Evolutionary conservation across 2,797 vertebrate genomes (phyloP).

Genomic region (Darevskia nairensis): DNA sequence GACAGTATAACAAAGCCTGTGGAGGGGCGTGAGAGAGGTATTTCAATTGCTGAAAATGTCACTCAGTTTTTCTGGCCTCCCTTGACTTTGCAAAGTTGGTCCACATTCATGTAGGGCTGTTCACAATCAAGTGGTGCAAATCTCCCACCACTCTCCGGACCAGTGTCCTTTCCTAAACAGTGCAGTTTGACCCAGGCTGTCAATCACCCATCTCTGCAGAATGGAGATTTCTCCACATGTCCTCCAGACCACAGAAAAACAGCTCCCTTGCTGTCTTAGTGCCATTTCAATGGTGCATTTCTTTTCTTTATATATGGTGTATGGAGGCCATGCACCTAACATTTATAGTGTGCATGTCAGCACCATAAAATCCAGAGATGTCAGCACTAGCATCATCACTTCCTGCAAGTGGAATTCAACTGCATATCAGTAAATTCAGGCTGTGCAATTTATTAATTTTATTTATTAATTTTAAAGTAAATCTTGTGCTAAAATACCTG

Average conservation of each 20-base stretch:
- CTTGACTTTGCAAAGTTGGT: neutral
- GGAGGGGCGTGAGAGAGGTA: neutral
- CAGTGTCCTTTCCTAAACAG: neutral
- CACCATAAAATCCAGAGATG: neutral
- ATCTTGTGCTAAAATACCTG: too few relatives aligned
- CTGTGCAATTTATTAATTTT: too few relatives aligned
- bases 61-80: neutral
- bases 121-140: neutral
- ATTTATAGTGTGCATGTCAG: too few relatives aligned
- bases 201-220: neutral
- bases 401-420: too few relatives aligned
- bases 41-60: slow-evolving; percentile 17
- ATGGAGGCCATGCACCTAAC: neutral
- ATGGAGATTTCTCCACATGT: neutral
- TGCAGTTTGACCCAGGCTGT: neutral
- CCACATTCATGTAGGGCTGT: neutral
- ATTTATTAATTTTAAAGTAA: too few relatives aligned
- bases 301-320: neutral
- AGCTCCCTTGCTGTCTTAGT: neutral
- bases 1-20: slow-evolving; percentile 18
- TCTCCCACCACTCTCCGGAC: neutral
- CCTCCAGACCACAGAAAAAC: neutral
- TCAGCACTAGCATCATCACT: too few relatives aligned
- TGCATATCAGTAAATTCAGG: too few relatives aligned
- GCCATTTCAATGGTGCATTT: neutral